A percentile compares a stretch with the other conserved stretches of the same genome.
Conservation (phyloP, 2,888 invertebrate genomes). For the Synergus umbraculus region DNA sequence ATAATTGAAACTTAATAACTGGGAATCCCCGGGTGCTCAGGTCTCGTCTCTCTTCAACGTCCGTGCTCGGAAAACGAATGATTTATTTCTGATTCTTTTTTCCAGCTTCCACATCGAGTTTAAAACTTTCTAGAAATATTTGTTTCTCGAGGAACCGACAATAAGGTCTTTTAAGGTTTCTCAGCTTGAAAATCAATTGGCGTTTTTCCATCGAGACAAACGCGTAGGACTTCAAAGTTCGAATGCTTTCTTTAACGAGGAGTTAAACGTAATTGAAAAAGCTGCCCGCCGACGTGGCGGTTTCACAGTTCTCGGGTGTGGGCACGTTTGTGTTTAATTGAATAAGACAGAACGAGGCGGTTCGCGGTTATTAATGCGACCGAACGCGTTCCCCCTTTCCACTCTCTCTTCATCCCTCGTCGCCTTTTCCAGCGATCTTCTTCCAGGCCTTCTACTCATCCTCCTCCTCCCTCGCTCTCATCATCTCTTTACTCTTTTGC, state of each 20-base stretch:
- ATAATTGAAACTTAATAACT: too few relatives aligned
- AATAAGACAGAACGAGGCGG: slow-evolving; percentile 64
- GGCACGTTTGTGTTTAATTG: slow-evolving; percentile 68
- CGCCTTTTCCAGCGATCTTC: slow-evolving; percentile 41
- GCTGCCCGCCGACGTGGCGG: slow-evolving; percentile 56
- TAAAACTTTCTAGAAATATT: not conserved
- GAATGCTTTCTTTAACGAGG: slow-evolving; percentile 60
- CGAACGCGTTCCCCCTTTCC: slow-evolving; percentile 55
- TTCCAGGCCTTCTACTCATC: slow-evolving; percentile 23
- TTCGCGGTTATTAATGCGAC: slow-evolving; percentile 64
- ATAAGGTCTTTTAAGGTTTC: slow-evolving; percentile 12
- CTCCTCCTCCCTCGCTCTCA: not conserved
- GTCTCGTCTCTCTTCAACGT: not conserved
- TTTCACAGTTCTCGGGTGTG: slow-evolving; percentile 57
- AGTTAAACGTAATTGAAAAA: slow-evolving; percentile 61
- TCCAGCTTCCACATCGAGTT: not conserved
- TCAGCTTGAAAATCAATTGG: not conserved
- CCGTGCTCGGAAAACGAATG: too few relatives aligned
- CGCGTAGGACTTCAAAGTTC: slow-evolving; percentile 27
- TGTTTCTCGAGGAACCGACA: slow-evolving; percentile 1
- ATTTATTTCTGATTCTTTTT: not conserved
- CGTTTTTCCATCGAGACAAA: slow-evolving; percentile 7
- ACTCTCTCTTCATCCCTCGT: slow-evolving; percentile 41
- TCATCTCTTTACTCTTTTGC: slow-evolving; percentile 10
- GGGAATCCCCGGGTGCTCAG: not conserved